Conservation (phyloP, 2,113 vertebrate genomes). For the Tupaia tana region DNA sequence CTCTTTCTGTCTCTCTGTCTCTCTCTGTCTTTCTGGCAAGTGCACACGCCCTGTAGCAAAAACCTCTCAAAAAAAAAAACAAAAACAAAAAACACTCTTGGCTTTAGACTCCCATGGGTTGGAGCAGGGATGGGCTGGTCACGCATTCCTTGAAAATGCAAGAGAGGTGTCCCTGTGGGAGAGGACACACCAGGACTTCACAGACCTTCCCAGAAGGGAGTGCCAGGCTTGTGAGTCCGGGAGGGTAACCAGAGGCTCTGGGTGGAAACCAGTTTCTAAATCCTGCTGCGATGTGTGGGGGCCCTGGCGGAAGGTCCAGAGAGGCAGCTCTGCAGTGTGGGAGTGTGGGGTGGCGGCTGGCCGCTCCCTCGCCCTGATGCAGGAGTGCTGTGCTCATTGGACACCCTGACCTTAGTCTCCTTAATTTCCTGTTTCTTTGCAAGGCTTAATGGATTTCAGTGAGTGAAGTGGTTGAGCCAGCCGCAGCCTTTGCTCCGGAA, state of each 20-base stretch:
- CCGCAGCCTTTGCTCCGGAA: neutral
- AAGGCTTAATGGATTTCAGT: neutral
- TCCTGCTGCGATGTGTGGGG: accelerated
- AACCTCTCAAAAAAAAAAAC: no score
- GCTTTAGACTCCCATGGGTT: neutral
- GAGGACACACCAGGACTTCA: neutral
- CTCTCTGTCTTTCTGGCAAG: no score
- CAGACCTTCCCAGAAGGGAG: neutral
- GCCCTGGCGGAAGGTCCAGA: accelerated
- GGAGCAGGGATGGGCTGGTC: neutral
- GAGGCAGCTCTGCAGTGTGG: accelerated
- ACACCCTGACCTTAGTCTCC: neutral
- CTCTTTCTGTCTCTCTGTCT: no score
- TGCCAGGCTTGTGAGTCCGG: accelerated
- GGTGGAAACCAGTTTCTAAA: neutral
- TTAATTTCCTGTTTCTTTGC: neutral
- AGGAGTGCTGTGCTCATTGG: accelerated
- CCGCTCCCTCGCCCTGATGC: neutral
- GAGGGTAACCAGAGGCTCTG: neutral
- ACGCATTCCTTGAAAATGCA: neutral
- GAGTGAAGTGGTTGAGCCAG: neutral
- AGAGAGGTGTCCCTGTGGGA: no score
- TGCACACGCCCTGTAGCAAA: no score
- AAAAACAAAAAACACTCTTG: no score
- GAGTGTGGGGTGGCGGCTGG: accelerated